phyloP scores from a whole-genome alignment of 2,888 invertebrate genomes.

The Xylota segnis region DNA sequence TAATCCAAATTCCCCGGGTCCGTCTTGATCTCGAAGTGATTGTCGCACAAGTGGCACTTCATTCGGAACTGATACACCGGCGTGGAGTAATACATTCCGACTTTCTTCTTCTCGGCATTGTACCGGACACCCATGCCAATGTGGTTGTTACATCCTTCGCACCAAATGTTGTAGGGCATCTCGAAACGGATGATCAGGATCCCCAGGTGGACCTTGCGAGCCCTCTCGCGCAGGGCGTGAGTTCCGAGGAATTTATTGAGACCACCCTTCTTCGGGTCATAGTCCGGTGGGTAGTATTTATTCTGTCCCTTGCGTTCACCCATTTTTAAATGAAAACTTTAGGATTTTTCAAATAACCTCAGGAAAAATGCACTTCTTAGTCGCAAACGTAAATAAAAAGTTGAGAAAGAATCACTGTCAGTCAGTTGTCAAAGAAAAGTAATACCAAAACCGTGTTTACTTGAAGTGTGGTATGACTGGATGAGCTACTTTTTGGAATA shows the following conservation, averaged over 20 bases:
- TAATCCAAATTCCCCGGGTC: conserved; percentile 99
- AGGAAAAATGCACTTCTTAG: no score
- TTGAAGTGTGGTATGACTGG: no score
- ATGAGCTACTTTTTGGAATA: no score
- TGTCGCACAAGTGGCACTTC: conserved; percentile 99
- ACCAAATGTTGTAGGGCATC: conserved; percentile 99
- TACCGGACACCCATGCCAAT: conserved; percentile 99
- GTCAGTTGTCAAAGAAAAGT: background rate
- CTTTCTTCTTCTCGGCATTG: conserved; percentile 95
- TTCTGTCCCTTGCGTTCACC: conserved; percentile 99
- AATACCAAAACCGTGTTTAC: background rate
- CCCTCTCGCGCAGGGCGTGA: conserved; percentile 98
- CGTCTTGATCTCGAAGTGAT: conserved; percentile 98
- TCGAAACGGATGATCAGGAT: conserved; percentile 95
- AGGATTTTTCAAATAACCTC: background rate
- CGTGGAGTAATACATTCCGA: conserved; percentile 99
- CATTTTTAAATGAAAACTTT: conserved; percentile 86
- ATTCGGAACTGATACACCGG: conserved; percentile 99
- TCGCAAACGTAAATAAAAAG: conserved; percentile 37
- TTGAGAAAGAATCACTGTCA: background rate
- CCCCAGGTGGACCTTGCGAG: conserved; percentile 97
- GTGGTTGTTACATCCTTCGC: conserved; percentile 98
- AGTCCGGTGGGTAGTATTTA: conserved; percentile 99
- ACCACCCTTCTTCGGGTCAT: conserved; percentile 97
- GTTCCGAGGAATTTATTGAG: conserved; percentile 97